These are phyloP conservation scores for Penelope pileata DNA, from an alignment of 2,113 vertebrate genomes.

Conservation along the genomic window DNA sequence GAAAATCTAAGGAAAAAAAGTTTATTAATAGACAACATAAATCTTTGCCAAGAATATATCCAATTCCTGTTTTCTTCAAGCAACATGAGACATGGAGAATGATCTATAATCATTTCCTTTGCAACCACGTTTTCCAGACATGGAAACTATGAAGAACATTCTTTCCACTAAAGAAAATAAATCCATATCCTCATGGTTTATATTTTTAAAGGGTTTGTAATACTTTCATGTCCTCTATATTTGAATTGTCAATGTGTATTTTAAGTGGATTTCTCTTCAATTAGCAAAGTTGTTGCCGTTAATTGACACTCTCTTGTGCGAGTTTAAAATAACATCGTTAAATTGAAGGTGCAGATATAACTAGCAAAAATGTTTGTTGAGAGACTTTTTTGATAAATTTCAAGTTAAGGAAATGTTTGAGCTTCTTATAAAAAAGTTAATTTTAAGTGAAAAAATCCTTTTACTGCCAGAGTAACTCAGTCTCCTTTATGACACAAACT, in stretches of 20 bases:
- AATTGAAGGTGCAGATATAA: not conserved
- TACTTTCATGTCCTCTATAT: not conserved
- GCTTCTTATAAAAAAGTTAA: not conserved
- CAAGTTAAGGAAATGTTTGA: not conserved
- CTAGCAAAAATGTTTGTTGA: not conserved
- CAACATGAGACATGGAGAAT: not conserved
- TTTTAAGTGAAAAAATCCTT: not conserved
- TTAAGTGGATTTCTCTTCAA: not conserved
- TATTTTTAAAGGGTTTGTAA: not conserved
- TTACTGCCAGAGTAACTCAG: not conserved
- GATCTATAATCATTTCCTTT: not conserved
- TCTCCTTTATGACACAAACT: not conserved
- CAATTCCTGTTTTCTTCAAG: not conserved
- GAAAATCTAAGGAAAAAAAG: not conserved
- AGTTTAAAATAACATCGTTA: not conserved
- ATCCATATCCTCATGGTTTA: not conserved
- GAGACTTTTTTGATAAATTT: not conserved
- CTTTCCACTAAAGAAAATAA: constrained; percentile 6
- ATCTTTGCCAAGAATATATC: not conserved
- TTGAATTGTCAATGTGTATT: not conserved
- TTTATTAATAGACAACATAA: not conserved
- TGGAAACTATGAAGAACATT: not conserved
- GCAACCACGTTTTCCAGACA: not conserved
- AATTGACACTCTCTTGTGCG: not conserved
- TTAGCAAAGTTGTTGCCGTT: not conserved